These are phyloP conservation scores for Rutpela maculata DNA, from an alignment of 2,888 invertebrate species.

Conservation along the genomic window DNA sequence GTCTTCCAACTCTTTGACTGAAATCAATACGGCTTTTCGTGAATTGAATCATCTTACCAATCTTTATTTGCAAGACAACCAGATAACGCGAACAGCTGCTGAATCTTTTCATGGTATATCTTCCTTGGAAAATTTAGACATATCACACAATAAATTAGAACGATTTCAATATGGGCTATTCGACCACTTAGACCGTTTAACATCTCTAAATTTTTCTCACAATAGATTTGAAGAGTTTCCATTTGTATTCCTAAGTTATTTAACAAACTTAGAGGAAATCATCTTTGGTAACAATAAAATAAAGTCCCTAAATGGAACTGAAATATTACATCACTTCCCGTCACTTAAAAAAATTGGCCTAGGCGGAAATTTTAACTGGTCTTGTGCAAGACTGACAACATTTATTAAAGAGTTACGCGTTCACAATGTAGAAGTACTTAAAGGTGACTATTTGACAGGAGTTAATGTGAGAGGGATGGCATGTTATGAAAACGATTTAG, in stretches of 20 bases:
- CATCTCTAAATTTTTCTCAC: conserved; percentile 27
- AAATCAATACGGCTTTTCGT: too few relatives aligned
- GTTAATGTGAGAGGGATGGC: conserved; percentile 31
- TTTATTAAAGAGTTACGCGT: background rate
- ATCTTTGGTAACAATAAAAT: conserved; percentile 23
- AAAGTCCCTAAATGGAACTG: background rate
- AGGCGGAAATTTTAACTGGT: conserved; percentile 8
- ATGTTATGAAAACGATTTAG: background rate
- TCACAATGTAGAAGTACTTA: background rate
- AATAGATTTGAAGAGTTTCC: conserved; percentile 19
- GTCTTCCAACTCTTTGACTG: too few relatives aligned
- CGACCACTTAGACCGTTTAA: background rate
- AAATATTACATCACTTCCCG: conserved; percentile 4
- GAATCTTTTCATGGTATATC: too few relatives aligned
- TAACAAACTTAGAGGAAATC: conserved; percentile 14
- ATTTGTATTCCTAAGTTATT: background rate
- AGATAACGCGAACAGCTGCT: too few relatives aligned
- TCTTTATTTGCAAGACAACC: too few relatives aligned
- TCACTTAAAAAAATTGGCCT: conserved; percentile 1
- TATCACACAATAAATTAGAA: background rate
- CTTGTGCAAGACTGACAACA: conserved; percentile 5
- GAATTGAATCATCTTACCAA: too few relatives aligned
- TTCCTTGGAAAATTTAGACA: too few relatives aligned
- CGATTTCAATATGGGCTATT: conserved; percentile 21
- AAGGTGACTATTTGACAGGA: background rate